Conservation (phyloP, 2,113 vertebrate species). For the Sigmodon hispidus region DNA sequence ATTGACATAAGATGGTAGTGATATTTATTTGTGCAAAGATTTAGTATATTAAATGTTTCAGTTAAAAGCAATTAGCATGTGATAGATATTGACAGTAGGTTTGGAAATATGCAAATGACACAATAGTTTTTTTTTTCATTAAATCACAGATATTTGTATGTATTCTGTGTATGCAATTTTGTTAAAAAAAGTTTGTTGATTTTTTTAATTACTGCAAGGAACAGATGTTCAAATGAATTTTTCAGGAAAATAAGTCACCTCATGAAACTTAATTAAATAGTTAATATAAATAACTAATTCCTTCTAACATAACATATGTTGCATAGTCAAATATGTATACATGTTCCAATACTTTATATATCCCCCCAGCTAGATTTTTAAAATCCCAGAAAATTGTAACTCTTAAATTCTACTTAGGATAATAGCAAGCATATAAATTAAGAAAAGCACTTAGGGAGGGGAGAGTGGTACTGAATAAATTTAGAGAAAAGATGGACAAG, state of each 20-base stretch:
- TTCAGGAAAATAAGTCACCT: slow-evolving; percentile 35
- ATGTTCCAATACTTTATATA: slow-evolving; percentile 28
- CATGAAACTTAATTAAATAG: slow-evolving; percentile 70
- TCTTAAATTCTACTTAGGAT: background rate
- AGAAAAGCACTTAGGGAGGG: background rate
- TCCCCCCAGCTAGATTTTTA: slow-evolving; percentile 37
- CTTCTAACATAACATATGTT: slow-evolving; percentile 62
- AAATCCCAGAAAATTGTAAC: background rate
- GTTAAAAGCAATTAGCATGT: background rate
- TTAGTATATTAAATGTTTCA: background rate
- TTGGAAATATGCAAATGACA: background rate
- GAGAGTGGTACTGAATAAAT: background rate
- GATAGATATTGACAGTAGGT: background rate
- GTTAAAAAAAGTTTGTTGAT: slow-evolving; percentile 50
- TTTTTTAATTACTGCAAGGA: slow-evolving; percentile 59
- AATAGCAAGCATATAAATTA: slow-evolving; percentile 1
- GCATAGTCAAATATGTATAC: slow-evolving; percentile 39
- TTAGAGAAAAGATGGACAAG: background rate
- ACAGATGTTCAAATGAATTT: slow-evolving; percentile 69
- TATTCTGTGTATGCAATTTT: background rate
- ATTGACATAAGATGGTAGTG: background rate
- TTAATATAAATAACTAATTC: slow-evolving; percentile 69
- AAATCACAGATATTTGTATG: slow-evolving; percentile 19
- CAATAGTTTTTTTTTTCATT: background rate
- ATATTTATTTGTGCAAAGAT: background rate